Evolutionary conservation across 2,113 vertebrate species (phyloP), one percentile per base, ranked within the genome.

Genomic region (Peromyscus maniculatus): DNA sequence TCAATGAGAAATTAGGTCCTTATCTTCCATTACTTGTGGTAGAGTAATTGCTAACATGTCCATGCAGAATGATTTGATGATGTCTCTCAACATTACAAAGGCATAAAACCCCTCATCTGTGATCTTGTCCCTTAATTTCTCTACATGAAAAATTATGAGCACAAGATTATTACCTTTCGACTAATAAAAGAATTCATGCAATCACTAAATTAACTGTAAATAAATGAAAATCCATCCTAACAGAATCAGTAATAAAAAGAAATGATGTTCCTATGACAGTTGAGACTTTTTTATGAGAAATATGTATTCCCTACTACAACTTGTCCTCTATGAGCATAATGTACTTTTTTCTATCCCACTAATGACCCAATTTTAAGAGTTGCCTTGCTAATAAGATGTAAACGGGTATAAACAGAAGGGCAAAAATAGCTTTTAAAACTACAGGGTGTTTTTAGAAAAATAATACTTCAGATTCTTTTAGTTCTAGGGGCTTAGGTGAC

Each of bases 221-320:
- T 39, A 87, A 75, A 67, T 62, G 46, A 55, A 46, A 22, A 26
- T 36, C 22, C 33, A 66, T 79, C 16, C 64, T 93, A 72, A 55
- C 33, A 91, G 26, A 96, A 87, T 74, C 36, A 66, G 3, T 69
- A 87, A 72, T 12, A 87, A 66, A 87, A 77, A 33, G 82, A 93
- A 52, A 33, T 12, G 17, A 71, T 39, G 5, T 10, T 52, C 7
- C 83, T 89, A 12, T 33, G 33, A 86, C 13, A 59, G 16, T 10
- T 39, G 1, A 33, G 6, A 62, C 55, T 26, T 72, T 55, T 0
- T 64, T 11, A 87, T 0, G n/a, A 66, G 7, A 71, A 79, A 87
- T 66, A 39, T 80, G 59, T 78, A 36, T 7, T 62, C 1, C 33
- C 19, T 80, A 55, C 57, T 59, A 46, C n/a, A 71, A 71, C 9